Base-by-base conservation (phyloP, 2,888 invertebrate species). In the Drosophila ustulata region DNA sequence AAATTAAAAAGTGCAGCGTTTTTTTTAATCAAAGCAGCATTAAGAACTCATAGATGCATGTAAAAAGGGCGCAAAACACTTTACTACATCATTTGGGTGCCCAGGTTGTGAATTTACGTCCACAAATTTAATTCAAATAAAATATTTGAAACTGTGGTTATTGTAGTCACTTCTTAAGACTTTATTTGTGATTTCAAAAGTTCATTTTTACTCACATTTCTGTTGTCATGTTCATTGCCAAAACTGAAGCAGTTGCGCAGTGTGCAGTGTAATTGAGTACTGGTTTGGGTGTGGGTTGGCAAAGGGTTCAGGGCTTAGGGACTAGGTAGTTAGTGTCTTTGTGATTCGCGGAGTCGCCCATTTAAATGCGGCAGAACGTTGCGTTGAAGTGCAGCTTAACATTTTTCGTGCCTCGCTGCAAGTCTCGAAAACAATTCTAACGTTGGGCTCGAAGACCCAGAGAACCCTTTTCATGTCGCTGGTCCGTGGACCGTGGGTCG, bases 1-100 rank as follows among this genome's bases (percentile, higher is more conserved):
- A 86, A 86, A 86, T 89, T 86, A 86, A 89, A 86, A 86, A 89
- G 66, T 75, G 74, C 85, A 75, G 89, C 76, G 78, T 75, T 82
- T 89, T 84, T 85, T 85, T 86, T 86, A 89, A 86, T 86, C 90
- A 86, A 90, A 86, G 85, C 88, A 58, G 86, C 85, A 90, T 86
- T 86, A 86, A 71, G 47, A 66, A 59, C 82, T 63, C 52, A 59
- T 57, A 67, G 65, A 63, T 52, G 59, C 50, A 23, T 32, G 46
- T 41, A 56, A 43, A 68, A 50, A 46, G 37, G 32, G 63, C 18
- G 34, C 32, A 7, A 0, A 56, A 62, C 62, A 80, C 71, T 50
- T 43, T 6, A 4, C 63, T 18, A 51, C 80, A 75, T 13, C 45
- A 41, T 32, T 59, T 26, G 0, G 11, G 43, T 11, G 2, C 18